These are phyloP conservation scores for Dendrolimus pini DNA, from an alignment of 2,888 invertebrate genomes.

Conservation along the genomic window DNA sequence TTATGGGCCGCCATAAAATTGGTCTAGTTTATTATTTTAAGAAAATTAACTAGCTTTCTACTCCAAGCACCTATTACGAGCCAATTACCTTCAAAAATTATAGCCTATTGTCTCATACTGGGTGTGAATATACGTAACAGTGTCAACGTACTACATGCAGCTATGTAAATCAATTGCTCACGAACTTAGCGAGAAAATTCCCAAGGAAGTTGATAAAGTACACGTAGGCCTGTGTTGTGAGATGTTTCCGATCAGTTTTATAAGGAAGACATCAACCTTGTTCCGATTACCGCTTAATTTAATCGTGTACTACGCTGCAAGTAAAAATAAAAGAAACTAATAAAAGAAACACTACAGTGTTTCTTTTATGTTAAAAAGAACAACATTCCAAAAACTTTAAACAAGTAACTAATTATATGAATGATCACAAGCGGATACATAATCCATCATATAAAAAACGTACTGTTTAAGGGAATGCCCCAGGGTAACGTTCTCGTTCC, in stretches of 20 bases:
- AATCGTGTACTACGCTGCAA: too few relatives aligned
- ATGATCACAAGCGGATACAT: too few relatives aligned
- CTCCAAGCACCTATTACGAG: slow-evolving; percentile 1
- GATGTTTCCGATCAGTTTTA: neutral
- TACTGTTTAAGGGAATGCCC: too few relatives aligned
- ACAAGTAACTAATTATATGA: too few relatives aligned
- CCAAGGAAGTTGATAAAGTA: slow-evolving; percentile 37
- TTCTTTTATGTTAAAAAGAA: too few relatives aligned
- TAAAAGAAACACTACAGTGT: too few relatives aligned
- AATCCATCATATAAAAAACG: too few relatives aligned
- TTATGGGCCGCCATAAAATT: neutral
- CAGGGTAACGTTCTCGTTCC: too few relatives aligned
- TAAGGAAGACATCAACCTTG: neutral
- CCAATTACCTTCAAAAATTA: slow-evolving; percentile 11
- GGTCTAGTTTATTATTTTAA: neutral
- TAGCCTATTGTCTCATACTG: slow-evolving; percentile 17
- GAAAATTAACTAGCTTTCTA: slow-evolving; percentile 3
- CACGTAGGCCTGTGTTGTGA: neutral
- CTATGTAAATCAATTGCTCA: slow-evolving; percentile 35
- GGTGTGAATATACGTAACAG: slow-evolving; percentile 17
- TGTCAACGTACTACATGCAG: slow-evolving; percentile 16
- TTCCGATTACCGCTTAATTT: too few relatives aligned
- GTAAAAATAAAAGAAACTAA: too few relatives aligned
- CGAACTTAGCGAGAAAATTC: slow-evolving; percentile 34
- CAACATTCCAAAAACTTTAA: too few relatives aligned